phyloP scores from a whole-genome alignment of 2,113 vertebrate species.

The Salvator merianae region DNA sequence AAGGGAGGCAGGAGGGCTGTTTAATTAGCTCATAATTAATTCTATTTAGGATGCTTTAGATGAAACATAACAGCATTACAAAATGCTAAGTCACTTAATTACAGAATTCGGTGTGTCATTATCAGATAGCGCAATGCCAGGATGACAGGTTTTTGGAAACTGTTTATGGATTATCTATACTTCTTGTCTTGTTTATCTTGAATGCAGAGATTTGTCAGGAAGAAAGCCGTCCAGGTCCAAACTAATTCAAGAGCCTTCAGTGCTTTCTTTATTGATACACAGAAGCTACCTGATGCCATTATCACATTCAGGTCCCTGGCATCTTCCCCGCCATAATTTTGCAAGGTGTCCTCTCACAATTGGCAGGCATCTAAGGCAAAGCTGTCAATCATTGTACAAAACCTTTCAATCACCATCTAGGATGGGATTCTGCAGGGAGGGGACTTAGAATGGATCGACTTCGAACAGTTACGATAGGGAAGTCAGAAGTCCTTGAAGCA shows the following conservation, averaged over 20 bases:
- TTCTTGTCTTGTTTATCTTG: conserved; percentile 17
- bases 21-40: conserved; percentile 65
- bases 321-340: too few relatives aligned
- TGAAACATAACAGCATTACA: conserved; percentile 58
- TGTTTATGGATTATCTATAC: conserved; percentile 60
- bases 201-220: conserved; percentile 31
- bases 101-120: conserved; percentile 48
- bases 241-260: conserved; percentile 18
- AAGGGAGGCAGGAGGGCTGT: conserved; percentile 61
- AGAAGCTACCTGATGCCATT: not conserved
- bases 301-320: too few relatives aligned
- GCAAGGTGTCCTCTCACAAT: too few relatives aligned
- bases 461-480: too few relatives aligned
- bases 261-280: not conserved
- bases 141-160: conserved; percentile 26
- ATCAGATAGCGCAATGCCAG: conserved; percentile 40
- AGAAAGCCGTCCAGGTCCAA: conserved; percentile 20
- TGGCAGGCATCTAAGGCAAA: too few relatives aligned
- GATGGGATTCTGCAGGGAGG: too few relatives aligned
- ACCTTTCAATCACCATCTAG: too few relatives aligned
- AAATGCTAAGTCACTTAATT: conserved; percentile 58
- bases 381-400: too few relatives aligned
- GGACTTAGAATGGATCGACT: too few relatives aligned
- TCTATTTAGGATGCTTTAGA: conserved; percentile 52
- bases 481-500: too few relatives aligned